phyloP scores from a whole-genome alignment of 2,888 invertebrate species.

The Folsomia manolachei region DNA sequence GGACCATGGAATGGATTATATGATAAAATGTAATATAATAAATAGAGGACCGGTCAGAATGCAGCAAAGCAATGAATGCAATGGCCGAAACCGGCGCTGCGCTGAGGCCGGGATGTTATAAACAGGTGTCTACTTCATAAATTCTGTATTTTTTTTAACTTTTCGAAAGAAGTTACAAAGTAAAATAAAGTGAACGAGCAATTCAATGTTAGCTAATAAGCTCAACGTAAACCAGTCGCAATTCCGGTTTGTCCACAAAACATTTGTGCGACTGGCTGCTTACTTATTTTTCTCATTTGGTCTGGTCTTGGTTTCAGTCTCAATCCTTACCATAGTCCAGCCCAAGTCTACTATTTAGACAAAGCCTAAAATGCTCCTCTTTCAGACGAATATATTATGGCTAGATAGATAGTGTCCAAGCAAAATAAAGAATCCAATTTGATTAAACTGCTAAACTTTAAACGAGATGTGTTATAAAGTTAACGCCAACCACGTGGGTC shows the following conservation, averaged over 20 bases:
- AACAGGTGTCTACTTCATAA: constrained; percentile 50
- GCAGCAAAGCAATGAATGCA: constrained; percentile 1
- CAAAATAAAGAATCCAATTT: too few species aligned
- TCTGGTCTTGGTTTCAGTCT: too few species aligned
- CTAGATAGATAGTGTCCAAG: too few species aligned
- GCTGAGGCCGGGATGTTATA: constrained; percentile 39
- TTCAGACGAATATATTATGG: too few species aligned
- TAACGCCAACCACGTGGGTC: constrained; percentile 29
- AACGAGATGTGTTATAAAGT: neutral
- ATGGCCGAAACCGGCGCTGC: too few species aligned
- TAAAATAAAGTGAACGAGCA: constrained; percentile 22
- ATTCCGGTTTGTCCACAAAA: constrained; percentile 49
- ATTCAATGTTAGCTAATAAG: neutral
- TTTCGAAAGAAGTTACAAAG: constrained; percentile 19
- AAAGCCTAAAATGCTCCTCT: too few species aligned
- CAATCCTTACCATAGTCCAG: too few species aligned
- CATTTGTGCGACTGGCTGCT: constrained; percentile 28
- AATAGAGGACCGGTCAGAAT: neutral
- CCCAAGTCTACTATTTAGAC: too few species aligned
- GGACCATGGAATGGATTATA: constrained; percentile 3
- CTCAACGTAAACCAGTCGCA: constrained; percentile 34
- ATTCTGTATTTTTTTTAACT: constrained; percentile 41
- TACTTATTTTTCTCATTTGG: too few species aligned
- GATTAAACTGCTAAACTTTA: neutral
- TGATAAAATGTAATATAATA: constrained; percentile 13